A percentile compares a stretch with the other conserved stretches of the same genome.
Conservation (phyloP, 1,140 invertebrate genomes). For the Leguminivora glycinivorella region DNA sequence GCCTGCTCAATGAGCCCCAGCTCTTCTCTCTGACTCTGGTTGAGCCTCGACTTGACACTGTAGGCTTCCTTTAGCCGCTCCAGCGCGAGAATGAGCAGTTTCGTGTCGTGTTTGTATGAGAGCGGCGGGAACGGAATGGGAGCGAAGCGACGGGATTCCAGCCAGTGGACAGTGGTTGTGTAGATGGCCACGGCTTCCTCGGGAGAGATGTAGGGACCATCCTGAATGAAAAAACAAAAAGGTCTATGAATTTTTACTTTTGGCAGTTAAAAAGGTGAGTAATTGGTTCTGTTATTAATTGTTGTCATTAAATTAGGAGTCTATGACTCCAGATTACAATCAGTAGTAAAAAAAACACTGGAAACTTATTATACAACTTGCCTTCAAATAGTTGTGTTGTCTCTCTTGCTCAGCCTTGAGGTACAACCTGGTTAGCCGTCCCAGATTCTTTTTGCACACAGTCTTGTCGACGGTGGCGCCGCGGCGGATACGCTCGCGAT, state of each 20-base stretch:
- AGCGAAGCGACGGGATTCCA: constrained; percentile 98
- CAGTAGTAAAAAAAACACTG: too few species aligned
- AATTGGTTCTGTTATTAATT: too few species aligned
- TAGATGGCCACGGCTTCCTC: constrained; percentile 99
- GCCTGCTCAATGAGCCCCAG: constrained; percentile 99
- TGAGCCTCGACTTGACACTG: constrained; percentile 98
- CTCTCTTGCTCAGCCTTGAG: constrained; percentile 99
- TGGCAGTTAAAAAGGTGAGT: too few species aligned
- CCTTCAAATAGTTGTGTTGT: constrained; percentile 99
- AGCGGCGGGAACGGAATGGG: constrained; percentile 99
- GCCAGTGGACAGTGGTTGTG: constrained; percentile 99
- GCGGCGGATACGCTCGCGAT: constrained; percentile 95
- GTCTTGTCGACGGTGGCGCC: constrained; percentile 99
- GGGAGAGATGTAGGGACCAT: constrained; percentile 99
- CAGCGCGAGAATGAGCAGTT: constrained; percentile 96
- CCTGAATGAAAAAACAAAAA: constrained; percentile 73
- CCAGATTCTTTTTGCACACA: constrained; percentile 99
- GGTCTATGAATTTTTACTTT: too few species aligned
- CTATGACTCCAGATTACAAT: constrained; percentile 77
- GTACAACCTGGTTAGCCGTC: constrained; percentile 96
- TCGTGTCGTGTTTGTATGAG: constrained; percentile 99
- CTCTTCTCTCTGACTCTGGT: constrained; percentile 99
- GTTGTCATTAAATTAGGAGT: too few species aligned
- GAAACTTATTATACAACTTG: constrained; percentile 39
- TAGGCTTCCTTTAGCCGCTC: constrained; percentile 99